Evolutionary conservation across 2,888 invertebrate species (phyloP).

Genomic region (Sphinx pinastri): DNA sequence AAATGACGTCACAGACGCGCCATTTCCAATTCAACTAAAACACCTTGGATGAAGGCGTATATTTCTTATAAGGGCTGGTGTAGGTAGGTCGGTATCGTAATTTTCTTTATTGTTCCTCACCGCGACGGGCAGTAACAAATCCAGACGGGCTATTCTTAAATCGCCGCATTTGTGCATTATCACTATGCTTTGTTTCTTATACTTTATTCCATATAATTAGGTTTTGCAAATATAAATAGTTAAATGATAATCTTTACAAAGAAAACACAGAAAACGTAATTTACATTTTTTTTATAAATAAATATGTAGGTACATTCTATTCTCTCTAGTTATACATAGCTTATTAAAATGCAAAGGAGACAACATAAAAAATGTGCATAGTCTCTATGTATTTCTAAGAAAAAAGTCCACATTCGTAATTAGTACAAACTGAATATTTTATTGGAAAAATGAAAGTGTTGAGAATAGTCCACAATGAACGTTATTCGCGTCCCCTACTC

Average conservation of each 20-base stretch:
- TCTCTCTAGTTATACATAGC: no score
- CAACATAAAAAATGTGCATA: no score
- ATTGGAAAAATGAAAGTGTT: constrained; percentile 22
- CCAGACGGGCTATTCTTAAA: constrained; percentile 52
- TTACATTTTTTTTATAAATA: not conserved
- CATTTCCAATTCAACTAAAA: constrained; percentile 7
- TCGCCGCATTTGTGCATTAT: not conserved
- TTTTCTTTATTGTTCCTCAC: constrained; percentile 71
- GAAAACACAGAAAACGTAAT: not conserved
- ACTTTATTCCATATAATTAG: not conserved
- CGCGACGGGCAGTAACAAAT: constrained; percentile 63
- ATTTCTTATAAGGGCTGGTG: constrained; percentile 32
- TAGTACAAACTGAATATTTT: not conserved
- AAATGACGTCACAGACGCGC: not conserved
- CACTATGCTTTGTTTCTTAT: not conserved
- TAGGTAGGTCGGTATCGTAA: constrained; percentile 62
- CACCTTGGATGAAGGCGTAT: constrained; percentile 10
- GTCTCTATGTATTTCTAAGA: no score
- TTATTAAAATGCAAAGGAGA: no score
- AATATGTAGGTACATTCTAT: no score
- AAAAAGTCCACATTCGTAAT: no score
- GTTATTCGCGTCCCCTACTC: constrained; percentile 74
- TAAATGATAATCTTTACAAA: not conserved
- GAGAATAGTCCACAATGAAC: constrained; percentile 53
- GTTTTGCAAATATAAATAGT: not conserved